phyloP scores from a whole-genome alignment of 2,888 invertebrate species.

The Eilema depressum region DNA sequence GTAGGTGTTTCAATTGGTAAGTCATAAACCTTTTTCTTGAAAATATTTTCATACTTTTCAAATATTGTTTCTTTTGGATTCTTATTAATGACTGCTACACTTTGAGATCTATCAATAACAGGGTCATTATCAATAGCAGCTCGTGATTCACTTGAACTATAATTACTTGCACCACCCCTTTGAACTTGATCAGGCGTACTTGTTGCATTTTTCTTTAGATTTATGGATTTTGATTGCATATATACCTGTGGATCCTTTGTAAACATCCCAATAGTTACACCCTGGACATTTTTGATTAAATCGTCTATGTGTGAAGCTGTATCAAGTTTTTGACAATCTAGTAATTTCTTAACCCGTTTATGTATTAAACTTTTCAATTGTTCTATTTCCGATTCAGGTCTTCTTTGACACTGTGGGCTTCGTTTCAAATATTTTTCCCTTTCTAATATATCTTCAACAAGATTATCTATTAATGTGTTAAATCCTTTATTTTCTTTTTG shows the following conservation, averaged over 20 bases:
- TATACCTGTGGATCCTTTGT: conserved; percentile 7
- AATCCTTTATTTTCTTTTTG: conserved; percentile 41
- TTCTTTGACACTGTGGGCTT: conserved; percentile 50
- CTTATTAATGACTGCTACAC: conserved; percentile 43
- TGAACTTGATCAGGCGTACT: background rate
- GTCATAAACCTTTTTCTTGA: conserved; percentile 57
- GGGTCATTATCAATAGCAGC: background rate
- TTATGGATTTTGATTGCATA: background rate
- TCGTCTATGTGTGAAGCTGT: background rate
- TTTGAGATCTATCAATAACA: conserved; percentile 28
- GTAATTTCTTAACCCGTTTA: conserved; percentile 71
- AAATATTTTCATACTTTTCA: conserved; percentile 51
- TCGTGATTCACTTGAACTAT: background rate
- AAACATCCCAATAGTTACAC: background rate
- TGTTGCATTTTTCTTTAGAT: background rate
- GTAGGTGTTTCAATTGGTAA: conserved; percentile 57
- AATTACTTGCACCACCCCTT: background rate
- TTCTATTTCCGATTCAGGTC: conserved; percentile 65
- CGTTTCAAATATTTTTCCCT: conserved; percentile 69
- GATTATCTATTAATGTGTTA: conserved; percentile 59
- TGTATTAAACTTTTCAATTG: conserved; percentile 73
- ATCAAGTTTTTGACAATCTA: conserved; percentile 30
- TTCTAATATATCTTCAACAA: conserved; percentile 72
- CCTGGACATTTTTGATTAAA: background rate
- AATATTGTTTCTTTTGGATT: conserved; percentile 44